Base-by-base conservation (phyloP, 2,888 invertebrate genomes). In the Parelbella ahira region DNA sequence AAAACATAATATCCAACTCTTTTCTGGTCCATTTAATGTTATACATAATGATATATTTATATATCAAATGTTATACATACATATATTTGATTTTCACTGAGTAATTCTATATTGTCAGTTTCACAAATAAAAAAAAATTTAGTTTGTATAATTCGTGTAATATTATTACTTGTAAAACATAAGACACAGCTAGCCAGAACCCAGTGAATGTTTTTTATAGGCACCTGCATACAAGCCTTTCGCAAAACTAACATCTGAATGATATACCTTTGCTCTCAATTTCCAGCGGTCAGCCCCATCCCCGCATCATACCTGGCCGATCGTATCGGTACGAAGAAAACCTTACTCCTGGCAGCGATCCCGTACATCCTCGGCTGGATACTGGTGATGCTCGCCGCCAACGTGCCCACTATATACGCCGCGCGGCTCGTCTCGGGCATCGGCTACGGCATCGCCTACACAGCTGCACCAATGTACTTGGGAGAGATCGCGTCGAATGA, bases 291-390 rank as follows among this genome's bases (percentile, higher is more conserved):
- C 18, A 91, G 91, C 27, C 91, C 90, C 2, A 75, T 91, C n/a
- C 72, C 90, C 2, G 91, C 91, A 0, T 90, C 91, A 0, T 86
- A 90, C 54, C 69, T 92, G 29, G 90, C 91, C 20, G 91, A 92
- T 71, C 79, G 87, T 45, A 82, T 92, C 43, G 93, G 93, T 7
- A 86, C 92, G 2, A 92, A 92, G 67, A 84, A 77, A 51, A 90
- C 91, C 0, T 81, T 92, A 0, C 73, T 92, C 4, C 66, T 90
- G 6, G 88, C 91, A 0, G 81, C 90, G 0, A 63, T 91, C 1
- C 91, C 92, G 0, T 89, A 91, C 56, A 89, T 90, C 50, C 56
- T 89, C 6, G 90, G 91, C 23, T 93, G 92, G 92, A 73, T 92
- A 34, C 77, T 91, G 39, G 89, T 92, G 41, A 90, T 91, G 64